Base-by-base conservation (phyloP, 2,888 invertebrate species). In the Noctua janthe region DNA sequence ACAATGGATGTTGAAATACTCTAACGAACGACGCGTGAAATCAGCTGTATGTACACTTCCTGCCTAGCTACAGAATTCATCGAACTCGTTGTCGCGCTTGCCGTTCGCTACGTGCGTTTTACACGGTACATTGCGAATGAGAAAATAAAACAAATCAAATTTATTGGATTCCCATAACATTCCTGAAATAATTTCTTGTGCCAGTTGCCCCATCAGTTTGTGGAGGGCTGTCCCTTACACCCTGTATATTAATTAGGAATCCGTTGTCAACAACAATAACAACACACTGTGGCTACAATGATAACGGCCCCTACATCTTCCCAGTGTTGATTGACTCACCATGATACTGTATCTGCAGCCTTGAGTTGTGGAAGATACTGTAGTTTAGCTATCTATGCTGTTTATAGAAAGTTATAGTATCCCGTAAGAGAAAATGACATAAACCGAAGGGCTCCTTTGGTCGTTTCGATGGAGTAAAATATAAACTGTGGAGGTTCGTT, bases 401-500 rank as follows among this genome's bases (percentile, higher is more conserved):
- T 39, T 66, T 20, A 39, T 39, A 20, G 13, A n/a, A 56, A 35
- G 20, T 73, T 62, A 66, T 62, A n/a, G n/a, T 23, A 43, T 39
- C 23, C 43, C 76, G 20, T 74, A 76, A 67, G 39, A 72, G 67
- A 69, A 78, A 82, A 77, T 74, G 43, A 77, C 64, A 77, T 72
- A 64, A 86, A 69, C 39, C 59, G 51, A 67, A 67, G 29, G 17
- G 43, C n/a, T 70, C 78, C 39, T 71, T 70, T 51, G 56, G 73
- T 82, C 74, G 74, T 23, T 66, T 71, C 62, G 51, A 64, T 64
- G 62, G 62, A 62, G 62, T 85, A 87, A 39, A 83, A 87, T 75
- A 87, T 49, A 71, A 73, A 75, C 64, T 64, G 67, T 69, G 29
- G 43, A 64, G 64, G 59, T 77, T 84, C 43, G 39, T 51, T 84